Conservation (phyloP, 2,113 vertebrate species). For the Hemiscyllium ocellatum region DNA sequence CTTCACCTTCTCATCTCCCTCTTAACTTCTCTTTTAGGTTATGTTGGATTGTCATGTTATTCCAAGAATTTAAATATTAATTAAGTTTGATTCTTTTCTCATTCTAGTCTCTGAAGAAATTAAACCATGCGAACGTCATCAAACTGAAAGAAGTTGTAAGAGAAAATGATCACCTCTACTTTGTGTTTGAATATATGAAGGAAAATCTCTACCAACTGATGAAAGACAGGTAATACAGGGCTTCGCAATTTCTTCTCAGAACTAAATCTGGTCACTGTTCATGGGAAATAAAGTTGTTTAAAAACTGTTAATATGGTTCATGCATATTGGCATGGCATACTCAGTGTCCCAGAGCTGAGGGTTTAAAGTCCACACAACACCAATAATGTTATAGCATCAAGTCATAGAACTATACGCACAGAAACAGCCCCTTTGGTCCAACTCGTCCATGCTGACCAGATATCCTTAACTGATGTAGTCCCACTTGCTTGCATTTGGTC, state of each 20-base stretch:
- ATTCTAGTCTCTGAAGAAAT: constrained; percentile 71
- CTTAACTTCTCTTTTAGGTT: constrained; percentile 21
- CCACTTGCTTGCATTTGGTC: too few species aligned
- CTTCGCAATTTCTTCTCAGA: background rate
- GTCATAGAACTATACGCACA: too few species aligned
- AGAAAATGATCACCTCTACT: constrained; percentile 73
- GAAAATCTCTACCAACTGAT: constrained; percentile 76
- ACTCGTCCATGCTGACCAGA: too few species aligned
- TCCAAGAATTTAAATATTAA: background rate
- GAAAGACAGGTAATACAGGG: constrained; percentile 66
- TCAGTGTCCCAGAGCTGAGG: background rate
- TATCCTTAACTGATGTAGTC: too few species aligned
- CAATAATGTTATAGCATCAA: background rate
- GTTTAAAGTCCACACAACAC: background rate
- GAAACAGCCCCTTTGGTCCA: too few species aligned
- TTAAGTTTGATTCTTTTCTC: constrained; percentile 42
- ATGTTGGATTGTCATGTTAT: background rate
- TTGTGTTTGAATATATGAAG: constrained; percentile 77
- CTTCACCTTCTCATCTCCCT: constrained; percentile 7
- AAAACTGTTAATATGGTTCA: background rate
- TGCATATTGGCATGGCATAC: background rate
- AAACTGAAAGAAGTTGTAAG: constrained; percentile 75
- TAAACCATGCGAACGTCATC: constrained; percentile 70
- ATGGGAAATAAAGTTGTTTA: background rate
- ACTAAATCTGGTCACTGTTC: background rate